Evolutionary conservation across 2,888 invertebrate genomes (phyloP), one percentile per base, ranked within the genome.

Genomic region (Ypsolopha scabrella): DNA sequence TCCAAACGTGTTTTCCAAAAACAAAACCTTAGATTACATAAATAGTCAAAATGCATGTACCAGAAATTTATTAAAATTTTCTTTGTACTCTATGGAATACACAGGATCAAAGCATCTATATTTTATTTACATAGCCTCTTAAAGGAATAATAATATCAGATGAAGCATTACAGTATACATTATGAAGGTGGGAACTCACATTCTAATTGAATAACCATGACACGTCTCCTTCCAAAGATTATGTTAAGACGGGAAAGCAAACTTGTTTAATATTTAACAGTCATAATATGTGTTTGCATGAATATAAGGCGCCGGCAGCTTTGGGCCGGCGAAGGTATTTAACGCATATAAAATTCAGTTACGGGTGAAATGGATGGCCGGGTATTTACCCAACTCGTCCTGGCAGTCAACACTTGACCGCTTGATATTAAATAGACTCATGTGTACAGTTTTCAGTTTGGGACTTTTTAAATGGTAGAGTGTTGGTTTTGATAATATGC

Each of bases 261-360:
- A 41, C 37, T 41, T 48, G 48, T 48, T 48, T 48, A 48, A 48
- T 48, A 48, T 48, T 48, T 48, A 48, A 48, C 48, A 48, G 39
- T 33, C 41, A 39, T 48, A 48, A 48, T 48, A 48, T 39, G 47
- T 47, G 47, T 47, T 47, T 36, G 47, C 36, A 37, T 47, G 37
- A 47, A 13, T 37, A 47, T 11, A 47, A 11, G 13, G 37, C 37
- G 13, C 14, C 37, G 4, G 37, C 37, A 47, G 47, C 6, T 47
- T 47, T 43, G 13, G 43, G 13, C 43, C 36, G 47, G 13, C 47
- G 13, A 37, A 47, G 47, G 47, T 47, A 47, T 47, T 47, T 47
- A 47, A 13, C 41, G 48, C 44, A 48, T 54, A 50, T 53, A 47
- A 60, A 57, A 57, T 61, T 60, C 55, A 49, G 60, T 52, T 48